Evolutionary conservation across 1,140 invertebrate species (phyloP).

Genomic region (Melanaphis sacchari): DNA sequence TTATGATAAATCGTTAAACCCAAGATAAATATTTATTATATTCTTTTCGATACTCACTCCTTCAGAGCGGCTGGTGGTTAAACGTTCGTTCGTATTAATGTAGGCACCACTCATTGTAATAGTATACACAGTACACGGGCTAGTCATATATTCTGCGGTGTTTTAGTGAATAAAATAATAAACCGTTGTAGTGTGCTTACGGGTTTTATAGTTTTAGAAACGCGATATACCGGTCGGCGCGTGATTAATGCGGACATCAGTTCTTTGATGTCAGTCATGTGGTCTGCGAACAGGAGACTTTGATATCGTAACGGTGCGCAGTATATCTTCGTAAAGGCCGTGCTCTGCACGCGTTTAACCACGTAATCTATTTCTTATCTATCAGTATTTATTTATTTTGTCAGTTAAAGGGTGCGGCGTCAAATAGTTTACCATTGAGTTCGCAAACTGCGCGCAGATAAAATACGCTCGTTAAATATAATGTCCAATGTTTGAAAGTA

Average conservation of each 20-base stretch:
- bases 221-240: no score
- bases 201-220: neutral
- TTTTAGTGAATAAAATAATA: neutral
- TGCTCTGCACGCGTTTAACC: slow-evolving; percentile 17
- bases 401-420: neutral
- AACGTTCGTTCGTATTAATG: no score
- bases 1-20: no score
- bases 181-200: neutral
- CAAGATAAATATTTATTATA: no score
- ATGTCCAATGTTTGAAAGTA: slow-evolving; percentile 31
- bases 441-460: neutral
- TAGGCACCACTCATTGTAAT: no score
- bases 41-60: no score
- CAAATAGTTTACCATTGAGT: slow-evolving; percentile 30
- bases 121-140: no score
- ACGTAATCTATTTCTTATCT: slow-evolving; percentile 38
- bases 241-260: neutral
- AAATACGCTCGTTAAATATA: slow-evolving; percentile 38
- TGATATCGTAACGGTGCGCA: slow-evolving; percentile 19
- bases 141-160: no score
- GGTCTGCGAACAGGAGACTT: neutral
- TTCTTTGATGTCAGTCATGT: neutral
- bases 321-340: slow-evolving; percentile 28
- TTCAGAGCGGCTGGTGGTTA: no score
- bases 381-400: slow-evolving; percentile 44